phyloP scores from a whole-genome alignment of 2,797 vertebrate species.

The Dryobates pubescens region DNA sequence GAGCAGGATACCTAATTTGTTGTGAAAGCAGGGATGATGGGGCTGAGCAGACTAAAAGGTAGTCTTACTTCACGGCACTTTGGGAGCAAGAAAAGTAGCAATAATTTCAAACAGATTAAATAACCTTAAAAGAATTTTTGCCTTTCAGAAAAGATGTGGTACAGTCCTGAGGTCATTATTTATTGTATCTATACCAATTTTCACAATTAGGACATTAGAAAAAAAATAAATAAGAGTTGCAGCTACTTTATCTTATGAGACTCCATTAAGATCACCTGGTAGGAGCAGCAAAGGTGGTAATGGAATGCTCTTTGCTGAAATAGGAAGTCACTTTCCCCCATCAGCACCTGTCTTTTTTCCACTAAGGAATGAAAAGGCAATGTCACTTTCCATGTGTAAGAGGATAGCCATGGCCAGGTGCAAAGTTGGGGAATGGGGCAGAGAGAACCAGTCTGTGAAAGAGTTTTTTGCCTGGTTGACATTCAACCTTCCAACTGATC shows the following conservation, averaged over 20 bases:
- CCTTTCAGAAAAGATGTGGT: neutral
- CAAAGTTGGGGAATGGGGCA: neutral
- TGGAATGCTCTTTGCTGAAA: neutral
- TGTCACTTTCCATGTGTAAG: neutral
- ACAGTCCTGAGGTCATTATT: neutral
- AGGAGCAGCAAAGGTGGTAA: neutral
- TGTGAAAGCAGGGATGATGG: slow-evolving; percentile 9
- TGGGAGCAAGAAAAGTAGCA: neutral
- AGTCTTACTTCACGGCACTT: slow-evolving; percentile 14
- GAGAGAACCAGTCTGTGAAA: neutral
- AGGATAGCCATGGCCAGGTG: neutral
- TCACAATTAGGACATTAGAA: neutral
- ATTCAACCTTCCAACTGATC: neutral
- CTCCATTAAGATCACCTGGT: neutral
- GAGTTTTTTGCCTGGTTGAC: neutral
- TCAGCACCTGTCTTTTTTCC: neutral
- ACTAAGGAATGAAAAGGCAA: neutral
- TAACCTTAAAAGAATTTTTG: slow-evolving; percentile 1
- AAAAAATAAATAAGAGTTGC: neutral
- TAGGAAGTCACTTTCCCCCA: neutral
- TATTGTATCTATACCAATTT: slow-evolving; percentile 3
- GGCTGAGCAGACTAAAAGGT: neutral
- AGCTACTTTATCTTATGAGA: neutral
- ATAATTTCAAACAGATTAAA: neutral
- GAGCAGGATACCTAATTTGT: slow-evolving; percentile 30